Conservation (phyloP, 2,113 vertebrate genomes). For the Phoenicopterus ruber region DNA sequence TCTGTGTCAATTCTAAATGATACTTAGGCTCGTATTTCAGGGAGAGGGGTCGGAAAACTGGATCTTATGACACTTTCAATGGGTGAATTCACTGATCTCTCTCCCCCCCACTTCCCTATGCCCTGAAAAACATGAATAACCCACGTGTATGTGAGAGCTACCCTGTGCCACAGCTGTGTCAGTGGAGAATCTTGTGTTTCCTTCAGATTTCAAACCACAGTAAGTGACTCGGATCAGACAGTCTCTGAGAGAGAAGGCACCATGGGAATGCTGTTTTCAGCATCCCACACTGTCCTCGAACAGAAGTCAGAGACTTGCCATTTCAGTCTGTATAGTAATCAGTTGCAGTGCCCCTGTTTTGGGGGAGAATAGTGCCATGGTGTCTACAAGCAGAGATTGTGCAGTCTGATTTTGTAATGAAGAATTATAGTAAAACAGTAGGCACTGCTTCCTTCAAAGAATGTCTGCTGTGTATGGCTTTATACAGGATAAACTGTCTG, state of each 20-base stretch:
- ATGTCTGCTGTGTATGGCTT: background rate
- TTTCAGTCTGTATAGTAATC: background rate
- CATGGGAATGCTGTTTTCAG: background rate
- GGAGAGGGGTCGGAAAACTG: background rate
- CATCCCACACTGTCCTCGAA: background rate
- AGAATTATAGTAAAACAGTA: slow-evolving; percentile 21
- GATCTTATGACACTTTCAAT: background rate
- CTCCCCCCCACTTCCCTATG: background rate
- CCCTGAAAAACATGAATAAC: background rate
- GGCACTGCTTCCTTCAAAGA: slow-evolving; percentile 17
- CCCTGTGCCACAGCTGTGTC: background rate
- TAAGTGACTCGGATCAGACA: background rate
- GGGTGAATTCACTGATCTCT: background rate
- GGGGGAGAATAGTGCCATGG: background rate
- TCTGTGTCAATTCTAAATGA: background rate
- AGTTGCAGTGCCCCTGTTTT: background rate
- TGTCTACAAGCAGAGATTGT: background rate
- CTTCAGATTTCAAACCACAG: background rate
- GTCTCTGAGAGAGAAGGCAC: background rate
- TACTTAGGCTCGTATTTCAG: background rate
- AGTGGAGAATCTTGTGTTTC: background rate
- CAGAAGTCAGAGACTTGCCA: background rate
- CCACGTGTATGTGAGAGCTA: background rate
- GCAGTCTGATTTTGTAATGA: slow-evolving; percentile 21
- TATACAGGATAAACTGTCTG: slow-evolving; percentile 8